phyloP scores from a whole-genome alignment of 2,797 vertebrate genomes.

The Bovichtus diacanthus region DNA sequence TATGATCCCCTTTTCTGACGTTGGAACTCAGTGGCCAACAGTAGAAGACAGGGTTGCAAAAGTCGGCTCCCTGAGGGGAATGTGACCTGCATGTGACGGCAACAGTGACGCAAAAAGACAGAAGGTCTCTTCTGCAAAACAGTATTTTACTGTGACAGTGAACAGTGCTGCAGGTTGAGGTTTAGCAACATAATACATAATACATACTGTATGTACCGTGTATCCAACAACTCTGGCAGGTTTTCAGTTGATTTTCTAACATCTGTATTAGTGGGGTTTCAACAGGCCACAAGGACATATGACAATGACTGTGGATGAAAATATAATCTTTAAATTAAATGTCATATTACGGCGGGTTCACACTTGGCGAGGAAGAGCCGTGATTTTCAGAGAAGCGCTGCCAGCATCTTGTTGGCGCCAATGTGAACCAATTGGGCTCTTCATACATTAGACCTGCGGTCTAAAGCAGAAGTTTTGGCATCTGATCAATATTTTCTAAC shows the following conservation, averaged over 20 bases:
- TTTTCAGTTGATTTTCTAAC: neutral
- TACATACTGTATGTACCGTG: no score
- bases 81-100: constrained; percentile 16
- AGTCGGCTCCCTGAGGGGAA: constrained; percentile 18
- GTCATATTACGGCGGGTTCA: no score
- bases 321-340: constrained; percentile 28
- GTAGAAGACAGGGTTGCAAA: constrained; percentile 4
- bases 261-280: neutral
- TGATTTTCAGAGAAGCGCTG: no score
- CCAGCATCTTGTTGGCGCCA: no score
- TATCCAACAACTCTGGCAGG: neutral
- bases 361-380: no score
- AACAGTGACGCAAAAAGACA: constrained; percentile 25
- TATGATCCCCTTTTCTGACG: neutral
- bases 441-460: no score
- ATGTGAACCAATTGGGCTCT: no score
- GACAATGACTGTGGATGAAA: neutral
- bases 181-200: no score
- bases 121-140: constrained; percentile 17
- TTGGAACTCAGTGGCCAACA: constrained; percentile 1
- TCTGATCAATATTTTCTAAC: no score
- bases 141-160: neutral
- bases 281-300: neutral
- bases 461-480: no score
- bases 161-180: no score